Evolutionary conservation across 2,888 invertebrate species (phyloP).

Genomic region (Hirudinaria manillensis): DNA sequence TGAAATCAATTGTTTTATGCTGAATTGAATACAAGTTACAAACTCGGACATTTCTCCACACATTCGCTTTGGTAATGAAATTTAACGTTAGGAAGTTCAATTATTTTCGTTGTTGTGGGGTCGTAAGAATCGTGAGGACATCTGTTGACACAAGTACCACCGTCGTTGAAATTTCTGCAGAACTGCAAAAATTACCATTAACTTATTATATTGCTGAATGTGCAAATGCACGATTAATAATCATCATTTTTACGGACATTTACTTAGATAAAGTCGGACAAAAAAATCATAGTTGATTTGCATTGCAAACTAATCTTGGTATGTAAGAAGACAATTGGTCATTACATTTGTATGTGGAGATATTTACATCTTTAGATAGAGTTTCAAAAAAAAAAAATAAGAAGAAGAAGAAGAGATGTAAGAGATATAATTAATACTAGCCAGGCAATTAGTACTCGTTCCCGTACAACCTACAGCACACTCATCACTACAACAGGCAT

Average conservation of each 20-base stretch:
- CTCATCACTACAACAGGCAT: slow-evolving; percentile 2
- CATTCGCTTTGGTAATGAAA: neutral
- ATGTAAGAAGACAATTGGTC: too few species aligned
- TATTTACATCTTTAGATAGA: neutral
- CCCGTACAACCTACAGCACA: slow-evolving; percentile 2
- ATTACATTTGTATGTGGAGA: too few species aligned
- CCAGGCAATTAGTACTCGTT: neutral
- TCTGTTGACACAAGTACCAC: neutral
- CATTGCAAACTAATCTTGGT: neutral
- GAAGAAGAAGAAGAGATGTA: neutral
- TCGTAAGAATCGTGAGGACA: neutral
- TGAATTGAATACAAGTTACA: neutral
- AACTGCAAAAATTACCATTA: neutral
- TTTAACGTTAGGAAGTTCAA: neutral
- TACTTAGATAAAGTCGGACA: neutral
- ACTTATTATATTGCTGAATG: neutral
- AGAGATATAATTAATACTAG: neutral
- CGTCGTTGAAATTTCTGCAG: slow-evolving; percentile 4
- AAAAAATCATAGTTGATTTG: neutral
- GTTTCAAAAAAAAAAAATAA: neutral
- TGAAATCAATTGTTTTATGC: too few species aligned
- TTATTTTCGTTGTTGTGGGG: neutral
- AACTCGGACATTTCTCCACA: slow-evolving; percentile 1
- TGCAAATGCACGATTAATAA: neutral
- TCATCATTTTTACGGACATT: neutral